A percentile compares a stretch with the other conserved stretches of the same genome.
These are phyloP conservation scores for Gobio occitaniae DNA, from an alignment of 2,797 vertebrate genomes.

Conservation along the genomic window DNA sequence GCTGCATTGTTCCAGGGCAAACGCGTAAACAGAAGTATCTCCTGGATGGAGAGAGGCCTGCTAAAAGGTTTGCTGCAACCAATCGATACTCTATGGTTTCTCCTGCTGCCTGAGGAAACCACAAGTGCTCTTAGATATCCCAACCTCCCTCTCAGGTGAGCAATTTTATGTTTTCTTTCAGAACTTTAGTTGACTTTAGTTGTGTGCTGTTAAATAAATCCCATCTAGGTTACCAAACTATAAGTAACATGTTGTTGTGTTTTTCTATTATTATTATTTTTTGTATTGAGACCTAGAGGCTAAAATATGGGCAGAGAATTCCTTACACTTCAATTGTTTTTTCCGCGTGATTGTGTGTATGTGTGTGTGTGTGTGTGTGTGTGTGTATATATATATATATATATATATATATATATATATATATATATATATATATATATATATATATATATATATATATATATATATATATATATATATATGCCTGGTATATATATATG, in stretches of 20 bases:
- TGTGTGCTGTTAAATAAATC: slow-evolving; percentile 74
- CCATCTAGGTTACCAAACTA: slow-evolving; percentile 52
- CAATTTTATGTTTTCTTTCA: slow-evolving; percentile 76
- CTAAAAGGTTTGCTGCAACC: slow-evolving; percentile 72
- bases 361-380: too few species aligned
- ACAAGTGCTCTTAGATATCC: slow-evolving; percentile 75
- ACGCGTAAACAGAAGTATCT: slow-evolving; percentile 67
- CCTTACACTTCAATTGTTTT: not conserved
- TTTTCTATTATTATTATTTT: not conserved
- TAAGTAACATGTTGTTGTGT: slow-evolving; percentile 65
- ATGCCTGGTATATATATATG: too few species aligned
- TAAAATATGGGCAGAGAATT: slow-evolving; percentile 1
- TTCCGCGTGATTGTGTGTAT: not conserved
- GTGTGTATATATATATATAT: too few species aligned
- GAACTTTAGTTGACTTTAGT: slow-evolving; percentile 26
- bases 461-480: too few species aligned
- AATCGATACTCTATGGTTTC: slow-evolving; percentile 77
- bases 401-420: too few species aligned
- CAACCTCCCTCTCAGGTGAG: slow-evolving; percentile 72
- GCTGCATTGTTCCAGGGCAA: slow-evolving; percentile 13
- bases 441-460: too few species aligned
- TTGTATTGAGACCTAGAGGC: not conserved
- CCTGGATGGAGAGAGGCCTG: slow-evolving; percentile 75
- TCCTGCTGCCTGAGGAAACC: slow-evolving; percentile 74
- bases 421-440: too few species aligned